Evolutionary conservation across 2,888 invertebrate species (phyloP), one percentile per base, ranked within the genome.

Genomic region (Agrotis exclamationis): DNA sequence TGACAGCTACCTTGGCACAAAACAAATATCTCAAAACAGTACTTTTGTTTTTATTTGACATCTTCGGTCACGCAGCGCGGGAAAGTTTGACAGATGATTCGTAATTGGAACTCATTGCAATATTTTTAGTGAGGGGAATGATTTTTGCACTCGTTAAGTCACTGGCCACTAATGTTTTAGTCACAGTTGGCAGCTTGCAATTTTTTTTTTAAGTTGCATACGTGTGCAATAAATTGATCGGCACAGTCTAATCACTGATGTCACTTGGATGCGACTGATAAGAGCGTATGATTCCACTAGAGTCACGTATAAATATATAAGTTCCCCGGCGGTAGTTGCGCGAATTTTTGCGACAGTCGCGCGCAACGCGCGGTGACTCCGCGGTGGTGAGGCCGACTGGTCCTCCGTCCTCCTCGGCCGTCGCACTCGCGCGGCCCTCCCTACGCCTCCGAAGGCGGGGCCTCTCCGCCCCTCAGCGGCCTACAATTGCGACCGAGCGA

Each of bases 351-450:
- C 87, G 86, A 85, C 85, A 87, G 82, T 85, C 85, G 90, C 89
- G 88, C 87, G 86, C 88, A 88, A 92, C 96, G 95, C 95, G 96
- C 95, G 93, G 82, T 87, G 81, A 85, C 90, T 87, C 86, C 94
- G 95, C 95, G 94, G 89, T 91, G 85, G 92, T 89, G 90, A 90
- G 84, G 90, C 90, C 94, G 91, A 96, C 96, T 96, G 95, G 92
- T 90, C 92, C 94, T 93, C 94, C 90, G 90, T 89, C 93, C 94
- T 94, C 94, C 90, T 92, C 93, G 82, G 85, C 69, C 77, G 84
- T 77, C 84, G 86, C 87, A 86, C 87, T 88, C 90, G 83, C 88
- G 85, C 85, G 91, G 90, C 91, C 95, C 95, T 95, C 95, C 95
- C 94, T 90, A 93, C 95, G 95, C 94, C 95, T 91, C 89, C 85